Conservation (phyloP, 2,113 vertebrate genomes). For the Antechinus stuartii region DNA sequence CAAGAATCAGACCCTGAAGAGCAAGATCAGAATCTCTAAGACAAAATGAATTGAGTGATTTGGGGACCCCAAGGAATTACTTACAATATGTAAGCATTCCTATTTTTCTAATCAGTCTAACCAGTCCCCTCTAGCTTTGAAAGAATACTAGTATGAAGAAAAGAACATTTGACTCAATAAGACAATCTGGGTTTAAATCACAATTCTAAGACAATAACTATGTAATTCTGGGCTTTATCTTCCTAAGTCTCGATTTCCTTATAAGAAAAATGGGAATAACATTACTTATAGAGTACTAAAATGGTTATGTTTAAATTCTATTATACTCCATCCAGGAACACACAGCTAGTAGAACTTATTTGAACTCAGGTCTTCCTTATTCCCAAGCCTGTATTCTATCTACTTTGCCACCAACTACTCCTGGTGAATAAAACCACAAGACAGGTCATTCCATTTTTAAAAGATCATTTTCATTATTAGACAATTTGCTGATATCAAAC, state of each 20-base stretch:
- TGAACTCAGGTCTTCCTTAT: neutral
- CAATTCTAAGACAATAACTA: no score
- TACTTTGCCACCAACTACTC: neutral
- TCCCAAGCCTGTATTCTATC: neutral
- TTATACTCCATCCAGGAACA: neutral
- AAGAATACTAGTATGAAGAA: neutral
- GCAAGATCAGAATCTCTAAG: no score
- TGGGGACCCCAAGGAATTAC: no score
- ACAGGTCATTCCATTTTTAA: neutral
- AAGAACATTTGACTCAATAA: neutral
- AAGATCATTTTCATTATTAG: neutral
- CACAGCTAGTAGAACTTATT: neutral
- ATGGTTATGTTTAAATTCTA: neutral
- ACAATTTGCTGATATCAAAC: neutral
- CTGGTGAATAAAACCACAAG: neutral
- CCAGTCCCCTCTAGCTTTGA: no score
- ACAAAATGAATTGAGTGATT: no score
- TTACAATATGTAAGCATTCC: no score
- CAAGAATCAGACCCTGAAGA: no score
- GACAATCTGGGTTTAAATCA: neutral
- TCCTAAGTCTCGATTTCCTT: neutral
- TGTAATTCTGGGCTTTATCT: neutral
- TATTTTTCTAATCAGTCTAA: no score
- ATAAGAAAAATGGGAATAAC: neutral
- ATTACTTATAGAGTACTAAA: neutral